Conservation (phyloP, 2,797 vertebrate genomes). For the Otolemur crassicaudatus region DNA sequence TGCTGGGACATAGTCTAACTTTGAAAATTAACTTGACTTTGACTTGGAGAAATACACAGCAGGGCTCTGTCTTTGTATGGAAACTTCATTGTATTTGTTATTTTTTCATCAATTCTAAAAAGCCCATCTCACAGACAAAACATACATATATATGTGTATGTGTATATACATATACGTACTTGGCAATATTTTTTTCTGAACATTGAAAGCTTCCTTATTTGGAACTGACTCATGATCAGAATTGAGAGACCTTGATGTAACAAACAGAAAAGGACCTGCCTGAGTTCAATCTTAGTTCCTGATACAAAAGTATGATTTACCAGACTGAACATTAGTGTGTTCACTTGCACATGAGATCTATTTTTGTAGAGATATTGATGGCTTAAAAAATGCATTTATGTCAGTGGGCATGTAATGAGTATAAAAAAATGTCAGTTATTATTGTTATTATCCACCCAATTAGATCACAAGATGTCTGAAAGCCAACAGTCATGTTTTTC, state of each 20-base stretch:
- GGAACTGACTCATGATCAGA: not conserved
- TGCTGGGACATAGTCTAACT: not conserved
- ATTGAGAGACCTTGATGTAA: not conserved
- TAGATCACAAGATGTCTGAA: not conserved
- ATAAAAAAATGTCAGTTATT: not conserved
- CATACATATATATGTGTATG: too few species aligned
- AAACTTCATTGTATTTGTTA: not conserved
- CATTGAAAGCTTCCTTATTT: not conserved
- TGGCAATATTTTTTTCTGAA: not conserved
- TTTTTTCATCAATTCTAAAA: not conserved
- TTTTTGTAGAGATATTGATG: not conserved
- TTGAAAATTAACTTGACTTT: not conserved
- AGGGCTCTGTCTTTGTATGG: not conserved
- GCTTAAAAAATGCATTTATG: not conserved
- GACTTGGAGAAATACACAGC: not conserved
- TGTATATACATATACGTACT: too few species aligned
- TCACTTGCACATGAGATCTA: not conserved
- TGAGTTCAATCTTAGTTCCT: not conserved
- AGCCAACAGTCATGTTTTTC: not conserved
- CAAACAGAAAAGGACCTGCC: not conserved
- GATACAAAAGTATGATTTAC: not conserved
- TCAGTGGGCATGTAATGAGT: not conserved
- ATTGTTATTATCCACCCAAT: not conserved
- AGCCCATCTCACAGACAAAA: not conserved
- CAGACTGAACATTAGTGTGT: not conserved